Evolutionary conservation across 2,113 vertebrate species (phyloP).

Genomic region (Melanocharis versteri): DNA sequence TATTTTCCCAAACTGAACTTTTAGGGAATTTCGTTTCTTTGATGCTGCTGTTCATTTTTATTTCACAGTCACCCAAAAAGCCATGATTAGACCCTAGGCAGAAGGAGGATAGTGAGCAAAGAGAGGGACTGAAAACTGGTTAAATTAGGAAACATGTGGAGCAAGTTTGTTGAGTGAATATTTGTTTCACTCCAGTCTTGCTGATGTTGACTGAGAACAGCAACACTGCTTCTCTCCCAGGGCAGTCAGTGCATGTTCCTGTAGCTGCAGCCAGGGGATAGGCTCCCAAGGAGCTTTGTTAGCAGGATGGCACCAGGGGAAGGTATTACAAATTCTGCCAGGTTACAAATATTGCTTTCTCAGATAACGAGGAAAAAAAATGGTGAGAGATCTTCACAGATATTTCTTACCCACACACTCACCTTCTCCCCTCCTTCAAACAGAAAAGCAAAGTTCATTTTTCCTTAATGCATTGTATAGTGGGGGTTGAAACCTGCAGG

Average conservation of each 20-base stretch:
- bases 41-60: background rate
- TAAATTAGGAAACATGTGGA: background rate
- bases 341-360: background rate
- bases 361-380: background rate
- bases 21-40: background rate
- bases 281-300: background rate
- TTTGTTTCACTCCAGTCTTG: background rate
- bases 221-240: background rate
- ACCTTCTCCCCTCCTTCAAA: background rate
- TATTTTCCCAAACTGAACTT: background rate
- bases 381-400: background rate
- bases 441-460: conserved; percentile 3
- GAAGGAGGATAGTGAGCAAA: background rate
- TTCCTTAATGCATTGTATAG: background rate
- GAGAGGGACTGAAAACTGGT: background rate
- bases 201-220: background rate
- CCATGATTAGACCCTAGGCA: background rate
- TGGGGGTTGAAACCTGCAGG: background rate
- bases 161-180: background rate
- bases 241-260: background rate
- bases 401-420: background rate
- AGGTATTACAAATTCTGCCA: background rate
- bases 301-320: background rate
- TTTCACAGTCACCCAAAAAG: background rate
- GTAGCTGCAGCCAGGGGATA: background rate